Conservation (phyloP, 2,113 vertebrate species). For the Psammodynastes pulverulentus region DNA sequence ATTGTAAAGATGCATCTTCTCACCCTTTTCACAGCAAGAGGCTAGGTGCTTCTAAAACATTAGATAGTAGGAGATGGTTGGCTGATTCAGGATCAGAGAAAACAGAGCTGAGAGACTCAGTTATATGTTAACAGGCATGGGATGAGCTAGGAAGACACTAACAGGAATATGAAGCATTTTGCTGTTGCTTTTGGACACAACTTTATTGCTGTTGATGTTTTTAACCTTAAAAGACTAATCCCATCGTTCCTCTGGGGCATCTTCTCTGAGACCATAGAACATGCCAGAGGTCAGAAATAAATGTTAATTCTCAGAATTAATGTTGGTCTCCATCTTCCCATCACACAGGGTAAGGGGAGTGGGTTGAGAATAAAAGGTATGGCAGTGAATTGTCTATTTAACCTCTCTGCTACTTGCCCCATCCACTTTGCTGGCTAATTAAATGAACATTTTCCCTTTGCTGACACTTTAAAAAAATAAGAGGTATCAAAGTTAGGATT, state of each 20-base stretch:
- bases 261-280: not conserved
- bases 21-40: slow-evolving; percentile 58
- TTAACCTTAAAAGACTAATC: slow-evolving; percentile 2
- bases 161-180: slow-evolving; percentile 7
- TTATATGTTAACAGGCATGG: not conserved
- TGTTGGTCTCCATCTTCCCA: not conserved
- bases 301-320: not conserved
- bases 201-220: not conserved
- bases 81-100: not conserved
- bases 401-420: not conserved
- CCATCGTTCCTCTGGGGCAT: not conserved
- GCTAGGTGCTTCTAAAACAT: slow-evolving; percentile 48
- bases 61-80: slow-evolving; percentile 30
- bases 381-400: not conserved
- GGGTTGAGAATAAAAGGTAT: not conserved
- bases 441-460: not conserved
- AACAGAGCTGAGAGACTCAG: not conserved
- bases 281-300: not conserved
- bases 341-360: not conserved
- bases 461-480: not conserved
- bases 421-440: not conserved
- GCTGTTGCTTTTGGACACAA: not conserved
- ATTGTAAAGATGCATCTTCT: slow-evolving; percentile 64
- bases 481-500: not conserved
- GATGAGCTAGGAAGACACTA: not conserved